phyloP scores from a whole-genome alignment of 1,140 invertebrate species.

The Protaetia brevitarsis region DNA sequence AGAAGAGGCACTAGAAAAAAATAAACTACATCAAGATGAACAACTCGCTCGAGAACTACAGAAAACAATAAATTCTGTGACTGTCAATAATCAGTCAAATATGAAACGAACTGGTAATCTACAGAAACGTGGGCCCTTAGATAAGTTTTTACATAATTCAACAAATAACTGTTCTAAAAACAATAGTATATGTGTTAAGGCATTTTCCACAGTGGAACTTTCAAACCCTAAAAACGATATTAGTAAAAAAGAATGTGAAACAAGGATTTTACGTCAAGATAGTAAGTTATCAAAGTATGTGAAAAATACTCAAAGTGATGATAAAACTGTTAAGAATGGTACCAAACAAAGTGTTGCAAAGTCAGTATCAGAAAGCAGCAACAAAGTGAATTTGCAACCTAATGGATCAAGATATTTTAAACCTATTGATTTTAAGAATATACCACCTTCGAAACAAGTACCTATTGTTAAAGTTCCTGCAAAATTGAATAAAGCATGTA shows the following conservation, averaged over 20 bases:
- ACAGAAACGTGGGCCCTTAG: slow-evolving; percentile 29
- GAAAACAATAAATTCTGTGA: slow-evolving; percentile 17
- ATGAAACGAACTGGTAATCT: not conserved
- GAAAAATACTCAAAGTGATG: not conserved
- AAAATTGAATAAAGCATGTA: slow-evolving; percentile 13
- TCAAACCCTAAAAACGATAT: not conserved
- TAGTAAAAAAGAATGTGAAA: slow-evolving; percentile 21
- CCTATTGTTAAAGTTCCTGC: slow-evolving; percentile 31
- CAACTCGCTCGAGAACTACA: slow-evolving; percentile 27
- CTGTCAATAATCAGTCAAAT: not conserved
- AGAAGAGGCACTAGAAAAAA: slow-evolving; percentile 25
- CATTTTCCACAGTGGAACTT: slow-evolving; percentile 3
- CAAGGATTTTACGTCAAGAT: slow-evolving; percentile 26
- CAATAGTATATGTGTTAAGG: not conserved
- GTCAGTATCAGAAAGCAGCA: slow-evolving; percentile 24
- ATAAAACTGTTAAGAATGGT: slow-evolving; percentile 9
- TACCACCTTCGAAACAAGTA: slow-evolving; percentile 22
- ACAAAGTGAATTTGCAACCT: slow-evolving; percentile 32
- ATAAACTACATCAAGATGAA: slow-evolving; percentile 24
- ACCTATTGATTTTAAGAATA: slow-evolving; percentile 32
- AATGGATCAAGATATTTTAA: slow-evolving; percentile 34
- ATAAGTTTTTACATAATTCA: slow-evolving; percentile 27
- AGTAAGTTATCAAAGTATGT: slow-evolving; percentile 2
- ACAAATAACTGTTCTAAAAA: not conserved
- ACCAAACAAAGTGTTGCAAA: not conserved